Evolutionary conservation across 2,113 vertebrate genomes (phyloP).

Genomic region (Tragulus kanchil): DNA sequence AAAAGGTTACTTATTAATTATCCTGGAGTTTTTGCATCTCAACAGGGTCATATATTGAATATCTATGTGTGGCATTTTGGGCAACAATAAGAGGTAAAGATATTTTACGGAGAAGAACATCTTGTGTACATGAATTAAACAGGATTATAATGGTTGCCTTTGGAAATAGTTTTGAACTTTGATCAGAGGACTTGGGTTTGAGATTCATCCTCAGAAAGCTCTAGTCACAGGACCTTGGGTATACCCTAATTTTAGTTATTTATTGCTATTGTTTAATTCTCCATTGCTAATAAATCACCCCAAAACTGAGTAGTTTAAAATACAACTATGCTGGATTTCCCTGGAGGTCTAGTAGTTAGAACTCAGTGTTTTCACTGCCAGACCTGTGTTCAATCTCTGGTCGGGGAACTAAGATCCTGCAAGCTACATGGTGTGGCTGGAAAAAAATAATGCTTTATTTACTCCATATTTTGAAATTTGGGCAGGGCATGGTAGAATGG

Average conservation of each 20-base stretch:
- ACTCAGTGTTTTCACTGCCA: not conserved
- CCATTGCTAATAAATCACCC: not conserved
- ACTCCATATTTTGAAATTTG: not conserved
- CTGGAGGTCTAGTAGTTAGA: not conserved
- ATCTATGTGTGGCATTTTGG: conserved; percentile 18
- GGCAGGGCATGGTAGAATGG: not conserved
- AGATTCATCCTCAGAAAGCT: not conserved
- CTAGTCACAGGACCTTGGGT: not conserved
- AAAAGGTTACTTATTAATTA: not conserved
- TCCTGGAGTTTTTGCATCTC: not conserved
- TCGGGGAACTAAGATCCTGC: not conserved
- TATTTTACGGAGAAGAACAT: not conserved
- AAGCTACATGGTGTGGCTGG: rapidly evolving
- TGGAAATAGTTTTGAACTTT: conserved; percentile 1
- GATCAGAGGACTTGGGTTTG: conserved; percentile 16
- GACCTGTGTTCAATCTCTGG: not conserved
- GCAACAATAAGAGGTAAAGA: not conserved
- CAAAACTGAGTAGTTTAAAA: conserved; percentile 9
- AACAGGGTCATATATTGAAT: not conserved
- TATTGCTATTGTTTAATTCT: not conserved
- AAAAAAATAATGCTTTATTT: not conserved
- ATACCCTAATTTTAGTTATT: not conserved
- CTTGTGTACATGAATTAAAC: not conserved
- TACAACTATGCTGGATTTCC: not conserved
- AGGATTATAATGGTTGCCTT: not conserved